Percentiles rank a stretch among this genome's conserved stretches.
Conservation (phyloP, 2,113 vertebrate species). For the Thamnophis sirtalis region DNA sequence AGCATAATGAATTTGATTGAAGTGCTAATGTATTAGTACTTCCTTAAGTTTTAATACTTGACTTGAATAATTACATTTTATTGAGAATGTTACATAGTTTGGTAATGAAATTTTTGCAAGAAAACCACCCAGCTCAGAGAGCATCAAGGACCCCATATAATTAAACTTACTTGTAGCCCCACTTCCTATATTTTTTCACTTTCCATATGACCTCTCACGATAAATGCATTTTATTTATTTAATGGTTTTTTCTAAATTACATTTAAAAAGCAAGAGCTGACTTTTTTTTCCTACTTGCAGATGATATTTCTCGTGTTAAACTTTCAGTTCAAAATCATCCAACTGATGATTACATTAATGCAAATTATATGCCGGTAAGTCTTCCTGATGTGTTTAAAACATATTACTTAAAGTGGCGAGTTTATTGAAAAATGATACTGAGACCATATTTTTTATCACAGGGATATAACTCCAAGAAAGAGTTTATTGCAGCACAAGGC, state of each 20-base stretch:
- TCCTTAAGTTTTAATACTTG: neutral
- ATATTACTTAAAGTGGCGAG: slow-evolving; percentile 14
- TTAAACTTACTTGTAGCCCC: neutral
- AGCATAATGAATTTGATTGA: neutral
- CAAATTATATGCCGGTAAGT: slow-evolving; percentile 93
- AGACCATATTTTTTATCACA: slow-evolving; percentile 49
- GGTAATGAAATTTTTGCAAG: neutral
- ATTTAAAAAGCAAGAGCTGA: neutral
- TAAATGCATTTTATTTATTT: neutral
- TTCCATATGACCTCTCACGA: neutral
- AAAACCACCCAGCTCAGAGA: neutral
- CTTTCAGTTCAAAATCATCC: slow-evolving; percentile 77
- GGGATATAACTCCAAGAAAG: slow-evolving; percentile 87
- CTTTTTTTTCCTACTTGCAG: slow-evolving; percentile 59
- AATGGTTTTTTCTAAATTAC: neutral
- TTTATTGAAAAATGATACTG: neutral
- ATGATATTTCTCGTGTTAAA: slow-evolving; percentile 91
- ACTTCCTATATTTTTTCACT: neutral
- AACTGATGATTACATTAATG: slow-evolving; percentile 91
- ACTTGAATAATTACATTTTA: neutral
- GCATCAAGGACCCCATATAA: neutral
- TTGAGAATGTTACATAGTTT: neutral
- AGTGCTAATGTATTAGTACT: neutral
- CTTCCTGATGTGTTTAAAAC: slow-evolving; percentile 13
- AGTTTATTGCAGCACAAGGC: slow-evolving; percentile 93